These are phyloP conservation scores for Hyla sarda DNA, from an alignment of 2,113 vertebrate species.

Conservation along the genomic window DNA sequence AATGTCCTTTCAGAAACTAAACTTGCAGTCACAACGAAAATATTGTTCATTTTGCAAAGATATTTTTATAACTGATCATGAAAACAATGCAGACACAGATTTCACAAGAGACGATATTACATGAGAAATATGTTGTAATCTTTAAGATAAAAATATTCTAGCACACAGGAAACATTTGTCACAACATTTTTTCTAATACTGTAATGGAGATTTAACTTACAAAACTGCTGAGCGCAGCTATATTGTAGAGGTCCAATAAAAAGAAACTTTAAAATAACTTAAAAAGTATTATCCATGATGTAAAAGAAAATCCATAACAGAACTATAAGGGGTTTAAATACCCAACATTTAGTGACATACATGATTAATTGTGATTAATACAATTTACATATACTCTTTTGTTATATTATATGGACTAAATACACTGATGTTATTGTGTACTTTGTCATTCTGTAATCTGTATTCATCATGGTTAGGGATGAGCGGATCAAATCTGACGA, in stretches of 20 bases:
- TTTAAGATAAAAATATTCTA: constrained; percentile 51
- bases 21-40: no score
- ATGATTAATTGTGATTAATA: no score
- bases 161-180: constrained; percentile 39
- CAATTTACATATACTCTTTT: no score
- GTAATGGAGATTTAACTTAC: background rate
- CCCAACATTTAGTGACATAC: no score
- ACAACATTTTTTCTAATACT: constrained; percentile 13
- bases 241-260: background rate
- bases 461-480: no score
- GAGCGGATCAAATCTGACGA: no score
- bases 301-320: no score
- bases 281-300: background rate
- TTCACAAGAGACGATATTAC: constrained; percentile 40
- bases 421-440: no score
- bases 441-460: no score
- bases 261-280: background rate
- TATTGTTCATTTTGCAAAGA: background rate
- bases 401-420: no score
- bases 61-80: constrained; percentile 33
- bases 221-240: background rate
- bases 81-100: constrained; percentile 36
- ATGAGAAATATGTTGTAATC: constrained; percentile 44
- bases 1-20: background rate
- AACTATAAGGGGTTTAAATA: no score